Evolutionary conservation across 2,797 vertebrate species (phyloP), one percentile per base, ranked within the genome.

Genomic region (Alcedo quadribrachys): DNA sequence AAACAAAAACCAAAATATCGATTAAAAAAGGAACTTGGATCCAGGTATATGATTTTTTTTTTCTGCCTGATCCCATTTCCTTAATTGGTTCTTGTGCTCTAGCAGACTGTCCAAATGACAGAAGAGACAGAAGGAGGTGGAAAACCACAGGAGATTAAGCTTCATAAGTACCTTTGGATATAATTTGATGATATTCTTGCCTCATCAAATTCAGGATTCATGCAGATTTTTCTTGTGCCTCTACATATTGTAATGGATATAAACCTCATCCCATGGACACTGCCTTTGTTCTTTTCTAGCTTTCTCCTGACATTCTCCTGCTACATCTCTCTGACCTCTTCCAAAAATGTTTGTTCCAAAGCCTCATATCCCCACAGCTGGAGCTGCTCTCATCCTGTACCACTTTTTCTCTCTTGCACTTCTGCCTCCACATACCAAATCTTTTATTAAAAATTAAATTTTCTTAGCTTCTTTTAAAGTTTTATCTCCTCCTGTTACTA

Each of bases 381-480:
- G 63, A 86, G 19, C 15, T 14, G 2, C 50, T 84, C 70, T 79
- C 43, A 43, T 27, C 55, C 46, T 60, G 9, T 6, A 30, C 25
- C 16, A 28, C 6, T 77, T 74, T 43, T 51, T 68, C 48, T 60
- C 37, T 54, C 48, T 68, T 68, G 19, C 60, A 67, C 42, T 45
- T 81, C 63, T 11, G 12, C 8, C 18, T 22, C 7, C 65, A 0
- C 11, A 40, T 14, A 15, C 32, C 55, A 70, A 65, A 66, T 27
- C 51, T 46, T 71, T 90, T 77, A 40, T 42, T 21, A n/a, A 40
- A 66, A 83, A 4, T 81, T 48, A 71, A 37, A 43, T 32, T 62
- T 66, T 84, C 81, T 91, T 48, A 67, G 30, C 37, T 81, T 63
- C 33, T 90, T 51, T 37, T 67, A 68, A 90, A 94, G 16, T 14